Base-by-base conservation (phyloP, 1,140 invertebrate genomes). In the Leptinotarsa defecta region DNA sequence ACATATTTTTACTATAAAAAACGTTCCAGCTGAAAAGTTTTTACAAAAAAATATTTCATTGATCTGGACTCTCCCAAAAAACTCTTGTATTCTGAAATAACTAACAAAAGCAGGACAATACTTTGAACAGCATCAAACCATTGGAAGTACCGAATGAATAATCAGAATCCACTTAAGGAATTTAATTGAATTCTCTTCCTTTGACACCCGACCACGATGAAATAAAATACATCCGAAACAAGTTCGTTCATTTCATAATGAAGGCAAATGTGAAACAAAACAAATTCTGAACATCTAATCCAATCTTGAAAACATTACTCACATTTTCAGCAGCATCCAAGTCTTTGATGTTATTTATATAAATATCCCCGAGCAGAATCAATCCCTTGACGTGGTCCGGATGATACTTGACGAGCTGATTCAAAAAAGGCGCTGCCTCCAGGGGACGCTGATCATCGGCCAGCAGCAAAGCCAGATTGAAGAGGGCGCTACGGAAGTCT, bases 261-360 rank as follows among this genome's bases (percentile, higher is more conserved):
- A 57, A 15, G 17, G 52, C 34, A 43, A 43, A 43, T 11, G 8
- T 43, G 34, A 43, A 43, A 43, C 34, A 2, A 43, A 43, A 43
- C 34, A 11, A 8, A 43, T 43, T 43, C 34, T 8, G 11, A 43
- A 43, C 34, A 43, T 11, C 34, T 43, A 57, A 19, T 57, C 15
- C n/a, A 17, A 57, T 57, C 15, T 19, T 19, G 13, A n/a, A n/a
- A 57, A 57, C 52, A 57, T 57, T 62, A 78, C 90, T 91, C 86
- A 95, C 94, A 84, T 92, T 94, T 87, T 97, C 95, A 24, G 96
- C 96, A 1, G 94, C 94, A 83, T 96, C 94, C 81, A 98, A 85
- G 86, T 99, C 96, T 84, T 98, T 98, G 78, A 98, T 93, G 77
- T 94, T 94, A 85, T 98, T 99, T 61, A 99, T 96, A 85, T 98